These are phyloP conservation scores for Ancistrus triradiatus DNA, from an alignment of 2,113 vertebrate genomes.

Conservation along the genomic window DNA sequence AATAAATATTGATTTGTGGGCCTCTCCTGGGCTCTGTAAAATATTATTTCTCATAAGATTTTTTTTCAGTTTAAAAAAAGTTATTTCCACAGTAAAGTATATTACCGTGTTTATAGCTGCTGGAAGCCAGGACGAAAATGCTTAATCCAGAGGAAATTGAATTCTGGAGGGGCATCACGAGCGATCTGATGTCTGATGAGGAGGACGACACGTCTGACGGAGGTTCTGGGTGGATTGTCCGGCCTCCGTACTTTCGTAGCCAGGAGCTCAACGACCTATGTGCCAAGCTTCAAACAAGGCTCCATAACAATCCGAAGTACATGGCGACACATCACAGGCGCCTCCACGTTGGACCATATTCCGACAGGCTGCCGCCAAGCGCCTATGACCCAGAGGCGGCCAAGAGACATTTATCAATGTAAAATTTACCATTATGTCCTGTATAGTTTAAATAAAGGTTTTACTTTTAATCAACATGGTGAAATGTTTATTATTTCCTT, in stretches of 20 bases:
- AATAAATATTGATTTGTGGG: too few relatives aligned
- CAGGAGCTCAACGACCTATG: background rate
- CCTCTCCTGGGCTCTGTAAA: too few relatives aligned
- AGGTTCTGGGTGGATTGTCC: background rate
- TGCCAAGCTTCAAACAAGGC: background rate
- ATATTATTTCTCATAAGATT: too few relatives aligned
- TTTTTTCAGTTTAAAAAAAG: too few relatives aligned
- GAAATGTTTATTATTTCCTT: too few relatives aligned
- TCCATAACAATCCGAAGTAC: background rate
- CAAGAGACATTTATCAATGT: conserved; percentile 11
- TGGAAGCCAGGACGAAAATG: background rate
- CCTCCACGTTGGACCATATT: background rate
- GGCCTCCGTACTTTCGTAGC: background rate
- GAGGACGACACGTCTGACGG: background rate
- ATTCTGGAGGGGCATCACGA: background rate
- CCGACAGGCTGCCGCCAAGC: background rate
- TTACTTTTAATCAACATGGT: too few relatives aligned
- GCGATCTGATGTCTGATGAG: background rate
- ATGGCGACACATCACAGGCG: background rate
- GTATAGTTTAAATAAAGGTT: too few relatives aligned
- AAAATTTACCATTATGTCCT: too few relatives aligned
- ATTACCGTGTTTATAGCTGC: background rate
- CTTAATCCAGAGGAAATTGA: background rate
- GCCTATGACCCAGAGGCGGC: background rate
- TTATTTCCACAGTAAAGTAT: too few relatives aligned